Evolutionary conservation across 2,113 vertebrate genomes (phyloP), one percentile per base, ranked within the genome.

Genomic region (Passer montanus): DNA sequence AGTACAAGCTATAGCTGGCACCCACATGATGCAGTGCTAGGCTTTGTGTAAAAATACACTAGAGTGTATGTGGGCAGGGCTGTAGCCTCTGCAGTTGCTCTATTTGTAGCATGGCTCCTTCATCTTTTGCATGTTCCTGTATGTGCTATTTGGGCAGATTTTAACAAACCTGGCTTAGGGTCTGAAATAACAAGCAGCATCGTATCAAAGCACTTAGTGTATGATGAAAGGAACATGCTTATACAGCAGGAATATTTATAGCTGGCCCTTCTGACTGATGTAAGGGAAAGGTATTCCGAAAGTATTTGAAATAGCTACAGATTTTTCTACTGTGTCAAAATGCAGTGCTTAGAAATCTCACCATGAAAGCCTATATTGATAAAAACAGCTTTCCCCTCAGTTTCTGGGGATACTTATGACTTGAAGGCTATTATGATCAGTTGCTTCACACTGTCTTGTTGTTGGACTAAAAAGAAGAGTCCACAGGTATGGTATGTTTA

Each of bases 31-130:
- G 67, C 91, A 68, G 76, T 84, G 91, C 83, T 89, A 74, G 84
- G 91, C 93, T 94, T 94, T 84, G 89, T 92, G 84, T 96, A 91
- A 95, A 97, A 94, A 95, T 87, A 90, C 77, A 47, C 1, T 18
- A 4, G 70, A 72, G 67, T 20, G 52, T 72, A 64, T 90, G 88
- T 92, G 73, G 89, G 93, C 79, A 91, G 58, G 62, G 62, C 95
- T 3, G 0, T 76, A 92, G 82, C 70, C 87, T 93, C 95, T 97
- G 94, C 93, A 91, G 89, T 94, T 96, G 93, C 91, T 94, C 77
- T 89, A 35, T 97, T 97, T 95, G 94, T 95, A 81, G 96, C 89
- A 85, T 11, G 44, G 81, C n/a, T 93, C 59, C 69, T 93, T 91
- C 95, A n/a, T 84, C 74, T 94, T 91, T 80, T 43, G 14, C 79